These are phyloP conservation scores for Vidua macroura DNA, from an alignment of 2,113 vertebrate species.

Conservation along the genomic window DNA sequence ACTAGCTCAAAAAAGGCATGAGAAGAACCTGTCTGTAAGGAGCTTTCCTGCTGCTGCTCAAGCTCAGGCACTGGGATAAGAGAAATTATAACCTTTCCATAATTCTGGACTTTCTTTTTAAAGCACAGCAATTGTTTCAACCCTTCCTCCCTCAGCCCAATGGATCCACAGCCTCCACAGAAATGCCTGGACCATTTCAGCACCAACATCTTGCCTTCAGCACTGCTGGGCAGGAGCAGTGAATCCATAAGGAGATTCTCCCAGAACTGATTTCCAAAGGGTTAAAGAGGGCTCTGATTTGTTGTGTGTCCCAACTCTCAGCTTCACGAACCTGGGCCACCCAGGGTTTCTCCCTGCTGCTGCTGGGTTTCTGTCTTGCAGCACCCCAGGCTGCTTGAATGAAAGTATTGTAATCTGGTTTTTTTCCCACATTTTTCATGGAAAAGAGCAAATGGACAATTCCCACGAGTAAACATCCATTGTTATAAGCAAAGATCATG, in stretches of 20 bases:
- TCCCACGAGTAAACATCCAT: neutral
- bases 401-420: neutral
- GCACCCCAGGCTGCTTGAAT: neutral
- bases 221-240: neutral
- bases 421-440: neutral
- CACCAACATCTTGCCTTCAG: neutral
- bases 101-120: neutral
- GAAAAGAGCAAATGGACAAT: neutral
- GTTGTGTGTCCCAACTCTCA: rapidly evolving
- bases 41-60: neutral
- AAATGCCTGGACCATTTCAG: neutral
- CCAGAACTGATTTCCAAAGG: neutral
- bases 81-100: neutral
- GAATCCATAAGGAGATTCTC: neutral
- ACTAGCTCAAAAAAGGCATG: neutral
- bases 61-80: neutral
- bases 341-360: neutral
- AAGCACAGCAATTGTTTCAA: neutral
- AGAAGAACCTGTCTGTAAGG: neutral
- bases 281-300: neutral
- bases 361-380: neutral
- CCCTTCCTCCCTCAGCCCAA: neutral
- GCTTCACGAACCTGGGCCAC: neutral
- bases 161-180: neutral
- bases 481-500: neutral